Evolutionary conservation across 2,888 invertebrate genomes (phyloP).

Genomic region (Cremastinae sp.): DNA sequence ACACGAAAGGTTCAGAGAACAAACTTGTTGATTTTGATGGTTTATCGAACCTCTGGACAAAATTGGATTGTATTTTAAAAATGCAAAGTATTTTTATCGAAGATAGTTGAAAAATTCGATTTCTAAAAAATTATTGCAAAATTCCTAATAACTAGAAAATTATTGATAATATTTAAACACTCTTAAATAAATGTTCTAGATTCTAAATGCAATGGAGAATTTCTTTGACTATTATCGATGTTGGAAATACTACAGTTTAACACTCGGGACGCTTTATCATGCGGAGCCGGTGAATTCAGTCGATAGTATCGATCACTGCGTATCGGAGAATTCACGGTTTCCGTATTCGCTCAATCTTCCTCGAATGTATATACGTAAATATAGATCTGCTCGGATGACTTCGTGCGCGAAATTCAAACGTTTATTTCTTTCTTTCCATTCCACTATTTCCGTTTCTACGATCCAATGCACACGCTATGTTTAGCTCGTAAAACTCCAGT

Average conservation of each 20-base stretch:
- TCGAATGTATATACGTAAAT: slow-evolving; percentile 17
- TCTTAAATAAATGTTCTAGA: no score
- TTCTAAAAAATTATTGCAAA: no score
- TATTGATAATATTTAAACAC: no score
- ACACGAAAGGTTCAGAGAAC: no score
- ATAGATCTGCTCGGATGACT: slow-evolving; percentile 36
- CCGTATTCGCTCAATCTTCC: slow-evolving; percentile 43
- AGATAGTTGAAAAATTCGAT: no score
- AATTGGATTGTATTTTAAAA: not conserved
- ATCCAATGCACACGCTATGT: slow-evolving; percentile 46
- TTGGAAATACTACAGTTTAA: no score
- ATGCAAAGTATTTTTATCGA: not conserved
- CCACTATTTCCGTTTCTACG: slow-evolving; percentile 1
- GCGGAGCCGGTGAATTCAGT: slow-evolving; percentile 2
- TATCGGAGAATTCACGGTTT: slow-evolving; percentile 44
- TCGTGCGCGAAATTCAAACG: slow-evolving; percentile 58
- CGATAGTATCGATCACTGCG: slow-evolving; percentile 47
- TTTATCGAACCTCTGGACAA: not conserved
- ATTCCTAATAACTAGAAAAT: no score
- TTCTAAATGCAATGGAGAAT: no score
- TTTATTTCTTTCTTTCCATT: slow-evolving; percentile 6
- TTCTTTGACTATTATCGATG: no score
- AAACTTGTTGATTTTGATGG: no score
- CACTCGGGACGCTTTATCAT: not conserved
- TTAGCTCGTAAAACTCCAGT: slow-evolving; percentile 57